phyloP scores from a whole-genome alignment of 2,797 vertebrate genomes.

The Nyctalus aviator region DNA sequence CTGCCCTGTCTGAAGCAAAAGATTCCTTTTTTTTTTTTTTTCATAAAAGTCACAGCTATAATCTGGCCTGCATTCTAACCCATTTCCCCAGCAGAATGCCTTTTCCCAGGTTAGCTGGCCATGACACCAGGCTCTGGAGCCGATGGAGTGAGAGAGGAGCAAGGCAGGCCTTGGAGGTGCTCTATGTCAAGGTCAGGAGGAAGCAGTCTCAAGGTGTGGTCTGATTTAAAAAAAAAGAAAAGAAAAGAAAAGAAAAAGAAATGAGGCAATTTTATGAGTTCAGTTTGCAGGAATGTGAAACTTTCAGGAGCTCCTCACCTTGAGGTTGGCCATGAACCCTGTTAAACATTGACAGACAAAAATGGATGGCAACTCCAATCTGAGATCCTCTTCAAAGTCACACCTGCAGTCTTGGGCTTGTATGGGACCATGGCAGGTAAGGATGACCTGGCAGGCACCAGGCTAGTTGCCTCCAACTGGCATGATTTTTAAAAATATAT shows the following conservation, averaged over 20 bases:
- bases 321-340: background rate
- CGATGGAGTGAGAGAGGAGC: background rate
- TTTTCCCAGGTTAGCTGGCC: background rate
- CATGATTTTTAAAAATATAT: background rate
- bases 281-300: background rate
- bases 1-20: background rate
- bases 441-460: accelerated
- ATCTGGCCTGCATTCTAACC: too few relatives aligned
- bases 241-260: background rate
- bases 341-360: background rate
- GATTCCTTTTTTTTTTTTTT: background rate
- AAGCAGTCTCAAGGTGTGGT: background rate
- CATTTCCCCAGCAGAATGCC: background rate
- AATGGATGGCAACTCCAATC: too few relatives aligned
- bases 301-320: background rate
- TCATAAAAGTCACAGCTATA: background rate
- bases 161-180: background rate
- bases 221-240: too few relatives aligned
- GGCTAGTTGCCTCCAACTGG: background rate
- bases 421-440: accelerated
- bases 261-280: background rate
- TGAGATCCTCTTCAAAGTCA: background rate
- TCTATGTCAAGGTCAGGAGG: too few relatives aligned
- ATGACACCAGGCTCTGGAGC: background rate
- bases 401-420: accelerated